Evolutionary conservation across 2,888 invertebrate species (phyloP), one percentile per base, ranked within the genome.

Genomic region (Drosophila pseudotalamancana): DNA sequence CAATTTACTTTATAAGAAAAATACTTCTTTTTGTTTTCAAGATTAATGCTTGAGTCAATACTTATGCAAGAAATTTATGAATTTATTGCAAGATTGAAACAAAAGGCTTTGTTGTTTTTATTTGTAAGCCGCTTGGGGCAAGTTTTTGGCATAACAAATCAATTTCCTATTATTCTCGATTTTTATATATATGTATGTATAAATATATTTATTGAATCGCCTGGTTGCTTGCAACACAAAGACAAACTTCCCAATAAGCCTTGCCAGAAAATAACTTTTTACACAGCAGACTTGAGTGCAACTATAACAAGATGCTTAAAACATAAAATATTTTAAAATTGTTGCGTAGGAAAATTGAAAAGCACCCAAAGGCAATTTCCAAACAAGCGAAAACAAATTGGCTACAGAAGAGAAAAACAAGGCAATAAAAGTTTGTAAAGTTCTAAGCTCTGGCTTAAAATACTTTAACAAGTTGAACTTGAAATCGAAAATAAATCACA

Each of bases 291-390:
- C 40, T 62, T 49, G 51, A 53, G 55, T 50, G 55, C 54, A 71
- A 80, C 82, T 85, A 77, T 62, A 77, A 74, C 65, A 74, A 78
- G 78, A 42, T 55, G 78, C 68, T 77, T 78, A 67, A 63, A 62
- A 78, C 67, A 66, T 39, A 53, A 23, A 40, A 40, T 11, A 29
- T 16, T 73, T 66, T 43, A 25, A 62, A 69, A 71, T 54, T 65
- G 78, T 56, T 75, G 63, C 37, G 50, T 60, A 78, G 31, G 69
- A 61, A 85, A 78, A 78, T 75, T 78, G 72, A 82, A 85, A 85
- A 67, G 61, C 57, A 60, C 76, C 54, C 48, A 9, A 23, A 48
- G 79, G 62, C 66, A 63, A 60, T 57, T 46, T 27, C 53, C 67
- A 59, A 67, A 60, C 69, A 57, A 74, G 43, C 45, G 27, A 57